Conservation (phyloP, 2,888 invertebrate genomes). For the Noctua comes region DNA sequence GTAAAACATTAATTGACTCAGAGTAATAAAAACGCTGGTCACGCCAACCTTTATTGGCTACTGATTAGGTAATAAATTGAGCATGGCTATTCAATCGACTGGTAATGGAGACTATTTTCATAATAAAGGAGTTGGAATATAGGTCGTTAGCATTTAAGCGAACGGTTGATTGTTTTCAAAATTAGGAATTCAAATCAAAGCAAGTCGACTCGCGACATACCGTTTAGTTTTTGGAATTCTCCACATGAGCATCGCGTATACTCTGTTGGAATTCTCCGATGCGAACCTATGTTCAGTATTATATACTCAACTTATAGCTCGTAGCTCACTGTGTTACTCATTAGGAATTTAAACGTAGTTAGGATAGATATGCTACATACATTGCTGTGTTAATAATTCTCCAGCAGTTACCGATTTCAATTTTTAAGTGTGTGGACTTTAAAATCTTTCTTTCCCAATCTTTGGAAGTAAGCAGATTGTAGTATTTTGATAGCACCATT, state of each 20-base stretch:
- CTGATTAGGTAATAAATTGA: constrained; percentile 20
- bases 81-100: constrained; percentile 45
- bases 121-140: constrained; percentile 52
- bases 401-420: not conserved
- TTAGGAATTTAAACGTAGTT: constrained; percentile 23
- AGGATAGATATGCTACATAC: not conserved
- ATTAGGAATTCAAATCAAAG: constrained; percentile 72
- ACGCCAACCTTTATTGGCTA: constrained; percentile 27
- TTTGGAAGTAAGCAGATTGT: not conserved
- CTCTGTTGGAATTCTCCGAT: constrained; percentile 49
- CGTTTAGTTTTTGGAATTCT: constrained; percentile 70
- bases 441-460: not conserved
- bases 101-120: constrained; percentile 59
- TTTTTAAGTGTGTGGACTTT: not conserved
- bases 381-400: constrained; percentile 9
- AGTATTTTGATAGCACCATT: not conserved
- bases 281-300: constrained; percentile 25
- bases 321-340: constrained; percentile 23
- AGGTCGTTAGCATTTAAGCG: constrained; percentile 48
- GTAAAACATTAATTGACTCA: constrained; percentile 11
- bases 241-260: constrained; percentile 56
- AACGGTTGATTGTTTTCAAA: constrained; percentile 70
- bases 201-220: constrained; percentile 62
- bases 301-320: constrained; percentile 34
- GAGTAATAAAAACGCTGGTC: constrained; percentile 27